Evolutionary conservation across 2,113 vertebrate genomes (phyloP).

Genomic region (Gobius niger): DNA sequence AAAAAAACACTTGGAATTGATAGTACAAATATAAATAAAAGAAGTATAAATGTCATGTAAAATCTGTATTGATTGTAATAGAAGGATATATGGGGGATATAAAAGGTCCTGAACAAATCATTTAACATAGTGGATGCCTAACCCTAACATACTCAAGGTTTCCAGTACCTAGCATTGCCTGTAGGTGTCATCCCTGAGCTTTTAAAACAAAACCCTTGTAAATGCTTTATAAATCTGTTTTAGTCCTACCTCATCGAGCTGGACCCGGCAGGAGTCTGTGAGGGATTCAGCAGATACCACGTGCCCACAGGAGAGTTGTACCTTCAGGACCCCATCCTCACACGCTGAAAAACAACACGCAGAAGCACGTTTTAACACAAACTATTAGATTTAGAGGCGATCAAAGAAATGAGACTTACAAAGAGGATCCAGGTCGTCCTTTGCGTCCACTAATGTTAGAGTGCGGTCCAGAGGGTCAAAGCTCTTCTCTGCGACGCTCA

Average conservation of each 20-base stretch:
- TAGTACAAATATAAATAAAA: background rate
- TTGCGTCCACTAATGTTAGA: constrained; percentile 52
- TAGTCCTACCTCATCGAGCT: constrained; percentile 58
- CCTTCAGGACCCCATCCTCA: constrained; percentile 47
- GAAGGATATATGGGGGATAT: too few species aligned
- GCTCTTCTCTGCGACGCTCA: constrained; percentile 38
- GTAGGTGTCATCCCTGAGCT: background rate
- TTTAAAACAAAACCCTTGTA: background rate
- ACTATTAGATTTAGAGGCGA: background rate
- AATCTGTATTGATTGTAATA: too few species aligned
- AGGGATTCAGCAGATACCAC: constrained; percentile 68
- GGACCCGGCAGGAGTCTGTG: constrained; percentile 49
- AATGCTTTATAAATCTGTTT: background rate
- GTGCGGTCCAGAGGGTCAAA: constrained; percentile 57
- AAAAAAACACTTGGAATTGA: background rate
- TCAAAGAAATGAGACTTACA: constrained; percentile 19
- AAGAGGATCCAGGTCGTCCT: constrained; percentile 51
- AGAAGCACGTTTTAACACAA: background rate
- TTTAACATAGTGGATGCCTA: too few species aligned
- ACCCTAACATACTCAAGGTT: background rate
- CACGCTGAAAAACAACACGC: constrained; percentile 18
- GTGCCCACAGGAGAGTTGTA: constrained; percentile 75
- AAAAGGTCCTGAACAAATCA: too few species aligned
- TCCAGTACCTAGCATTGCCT: background rate
- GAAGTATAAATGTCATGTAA: too few species aligned